Evolutionary conservation across 2,888 invertebrate species (phyloP).

Genomic region (Nematopogon swammerdamellus): DNA sequence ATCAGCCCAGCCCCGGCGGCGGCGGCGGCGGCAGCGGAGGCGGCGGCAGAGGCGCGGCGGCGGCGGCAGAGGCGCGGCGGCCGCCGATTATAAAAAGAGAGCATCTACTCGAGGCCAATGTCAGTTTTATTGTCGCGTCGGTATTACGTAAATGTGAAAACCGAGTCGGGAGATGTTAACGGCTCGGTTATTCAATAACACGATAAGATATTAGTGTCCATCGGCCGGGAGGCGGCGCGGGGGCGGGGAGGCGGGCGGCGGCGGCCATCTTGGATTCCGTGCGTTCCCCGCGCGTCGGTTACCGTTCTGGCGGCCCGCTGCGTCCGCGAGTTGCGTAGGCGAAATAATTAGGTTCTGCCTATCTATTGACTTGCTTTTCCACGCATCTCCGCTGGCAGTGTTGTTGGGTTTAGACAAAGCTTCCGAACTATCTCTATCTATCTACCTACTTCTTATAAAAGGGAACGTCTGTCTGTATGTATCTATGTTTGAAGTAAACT

Average conservation of each 20-base stretch:
- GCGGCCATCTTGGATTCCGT: conserved; percentile 39
- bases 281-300: conserved; percentile 18
- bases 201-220: not conserved
- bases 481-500: too few relatives aligned
- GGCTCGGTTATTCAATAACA: not conserved
- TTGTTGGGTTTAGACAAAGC: too few relatives aligned
- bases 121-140: not conserved
- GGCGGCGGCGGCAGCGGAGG: too few relatives aligned
- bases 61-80: too few relatives aligned
- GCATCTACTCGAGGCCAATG: not conserved
- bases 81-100: not conserved
- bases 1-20: too few relatives aligned
- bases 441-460: too few relatives aligned
- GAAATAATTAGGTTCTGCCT: not conserved
- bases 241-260: too few relatives aligned
- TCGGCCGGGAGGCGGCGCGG: conserved; percentile 8
- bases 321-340: not conserved
- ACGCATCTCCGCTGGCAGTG: too few relatives aligned
- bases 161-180: not conserved
- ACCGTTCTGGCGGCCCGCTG: not conserved
- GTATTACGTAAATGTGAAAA: not conserved
- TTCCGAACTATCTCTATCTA: too few relatives aligned
- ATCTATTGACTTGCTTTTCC: too few relatives aligned
- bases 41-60: too few relatives aligned
- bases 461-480: too few relatives aligned